Percentiles rank a stretch among this genome's conserved stretches.
Evolutionary conservation across 2,113 vertebrate genomes (phyloP).

Genomic region (Gymnogyps californianus): DNA sequence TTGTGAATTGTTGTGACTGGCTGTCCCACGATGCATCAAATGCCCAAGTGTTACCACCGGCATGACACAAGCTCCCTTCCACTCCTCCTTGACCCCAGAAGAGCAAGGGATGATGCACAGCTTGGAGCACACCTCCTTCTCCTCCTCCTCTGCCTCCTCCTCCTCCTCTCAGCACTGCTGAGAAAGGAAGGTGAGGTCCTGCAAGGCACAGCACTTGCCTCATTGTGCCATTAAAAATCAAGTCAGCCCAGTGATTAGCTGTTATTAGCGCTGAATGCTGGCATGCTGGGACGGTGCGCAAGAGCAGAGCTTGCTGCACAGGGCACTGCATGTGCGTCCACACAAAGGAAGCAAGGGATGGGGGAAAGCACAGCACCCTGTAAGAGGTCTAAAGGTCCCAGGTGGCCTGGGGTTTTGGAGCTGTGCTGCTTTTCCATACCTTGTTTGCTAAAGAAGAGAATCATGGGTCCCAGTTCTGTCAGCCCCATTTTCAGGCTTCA

Average conservation of each 20-base stretch:
- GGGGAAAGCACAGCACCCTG: background rate
- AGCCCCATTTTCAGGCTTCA: background rate
- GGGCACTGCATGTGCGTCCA: background rate
- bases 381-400: background rate
- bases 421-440: background rate
- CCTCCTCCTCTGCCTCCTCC: background rate
- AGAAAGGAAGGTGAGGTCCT: conserved; percentile 1
- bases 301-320: background rate
- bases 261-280: accelerated
- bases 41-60: too few relatives aligned
- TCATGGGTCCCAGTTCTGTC: background rate
- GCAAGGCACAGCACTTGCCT: background rate
- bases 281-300: accelerated
- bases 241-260: background rate
- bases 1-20: background rate
- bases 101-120: background rate
- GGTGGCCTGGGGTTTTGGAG: background rate
- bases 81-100: background rate
- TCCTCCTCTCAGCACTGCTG: background rate
- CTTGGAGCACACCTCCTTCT: background rate
- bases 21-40: accelerated
- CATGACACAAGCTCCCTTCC: background rate
- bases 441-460: background rate
- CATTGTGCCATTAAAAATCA: conserved; percentile 44
- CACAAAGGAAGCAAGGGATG: accelerated